These are phyloP conservation scores for Clarias batrachus DNA, from an alignment of 2,113 vertebrate genomes.

Conservation along the genomic window DNA sequence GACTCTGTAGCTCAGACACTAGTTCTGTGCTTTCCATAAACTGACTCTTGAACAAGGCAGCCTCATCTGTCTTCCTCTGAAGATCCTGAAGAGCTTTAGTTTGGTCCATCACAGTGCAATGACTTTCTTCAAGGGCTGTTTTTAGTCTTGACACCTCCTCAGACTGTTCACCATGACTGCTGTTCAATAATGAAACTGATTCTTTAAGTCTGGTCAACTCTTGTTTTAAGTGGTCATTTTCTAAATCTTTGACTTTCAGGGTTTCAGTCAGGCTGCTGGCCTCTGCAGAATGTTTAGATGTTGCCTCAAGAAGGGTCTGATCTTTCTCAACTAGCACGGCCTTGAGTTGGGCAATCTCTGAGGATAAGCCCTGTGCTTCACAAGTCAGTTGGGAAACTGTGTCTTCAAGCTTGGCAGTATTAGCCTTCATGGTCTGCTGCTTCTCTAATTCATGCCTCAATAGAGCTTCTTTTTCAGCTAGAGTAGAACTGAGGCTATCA, in stretches of 20 bases:
- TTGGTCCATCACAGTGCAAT: slow-evolving; percentile 61
- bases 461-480: slow-evolving; percentile 68
- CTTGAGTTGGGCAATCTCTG: slow-evolving; percentile 68
- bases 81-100: slow-evolving; percentile 62
- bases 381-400: slow-evolving; percentile 58
- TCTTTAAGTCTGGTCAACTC: slow-evolving; percentile 69
- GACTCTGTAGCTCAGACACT: slow-evolving; percentile 65
- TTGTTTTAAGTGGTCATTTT: slow-evolving; percentile 71
- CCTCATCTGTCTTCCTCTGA: slow-evolving; percentile 67
- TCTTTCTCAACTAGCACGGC: slow-evolving; percentile 72
- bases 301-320: slow-evolving; percentile 54
- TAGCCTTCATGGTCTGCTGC: slow-evolving; percentile 59
- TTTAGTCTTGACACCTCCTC: slow-evolving; percentile 63
- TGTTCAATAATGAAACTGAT: slow-evolving; percentile 59
- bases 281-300: slow-evolving; percentile 53
- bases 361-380: slow-evolving; percentile 63
- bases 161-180: slow-evolving; percentile 63
- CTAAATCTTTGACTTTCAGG: slow-evolving; percentile 69
- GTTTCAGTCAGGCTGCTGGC: slow-evolving; percentile 64
- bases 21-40: slow-evolving; percentile 68
- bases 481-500: slow-evolving; percentile 57
- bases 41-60: slow-evolving; percentile 64
- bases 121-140: slow-evolving; percentile 64
- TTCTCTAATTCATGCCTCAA: slow-evolving; percentile 71
- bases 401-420: slow-evolving; percentile 67